phyloP scores from a whole-genome alignment of 2,888 invertebrate genomes.

The Rhagophthalmus giganteus region DNA sequence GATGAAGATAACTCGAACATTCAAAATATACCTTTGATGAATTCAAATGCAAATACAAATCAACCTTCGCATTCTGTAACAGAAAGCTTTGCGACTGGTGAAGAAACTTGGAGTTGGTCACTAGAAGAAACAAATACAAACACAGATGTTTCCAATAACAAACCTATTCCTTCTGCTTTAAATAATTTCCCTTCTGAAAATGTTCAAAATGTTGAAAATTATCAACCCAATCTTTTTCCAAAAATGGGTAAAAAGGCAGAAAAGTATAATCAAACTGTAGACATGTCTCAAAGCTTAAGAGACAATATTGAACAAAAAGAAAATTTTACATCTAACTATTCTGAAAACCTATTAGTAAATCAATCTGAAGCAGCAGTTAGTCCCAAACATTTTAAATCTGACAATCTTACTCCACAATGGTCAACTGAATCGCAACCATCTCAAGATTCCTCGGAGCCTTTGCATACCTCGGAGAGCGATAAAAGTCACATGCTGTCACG shows the following conservation, averaged over 20 bases:
- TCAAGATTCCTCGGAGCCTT: slow-evolving; percentile 66
- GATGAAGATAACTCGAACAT: slow-evolving; percentile 56
- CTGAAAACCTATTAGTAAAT: slow-evolving; percentile 22
- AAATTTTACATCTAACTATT: slow-evolving; percentile 6
- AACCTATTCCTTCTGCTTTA: background rate
- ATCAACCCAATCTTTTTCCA: slow-evolving; percentile 54
- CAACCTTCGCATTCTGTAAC: slow-evolving; percentile 47
- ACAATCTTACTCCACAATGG: slow-evolving; percentile 62
- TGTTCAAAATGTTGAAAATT: slow-evolving; percentile 46
- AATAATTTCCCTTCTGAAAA: slow-evolving; percentile 4
- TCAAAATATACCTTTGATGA: slow-evolving; percentile 40
- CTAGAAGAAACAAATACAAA: slow-evolving; percentile 56
- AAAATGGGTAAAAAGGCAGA: slow-evolving; percentile 50
- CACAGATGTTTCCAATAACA: slow-evolving; percentile 23
- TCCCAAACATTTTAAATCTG: slow-evolving; percentile 44
- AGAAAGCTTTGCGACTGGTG: slow-evolving; percentile 61
- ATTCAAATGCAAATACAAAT: slow-evolving; percentile 36
- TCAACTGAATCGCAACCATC: slow-evolving; percentile 69
- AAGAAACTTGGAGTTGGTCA: slow-evolving; percentile 67
- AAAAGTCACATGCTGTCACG: slow-evolving; percentile 64
- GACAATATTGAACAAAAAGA: slow-evolving; percentile 5
- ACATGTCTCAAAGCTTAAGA: slow-evolving; percentile 1
- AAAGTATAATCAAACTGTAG: slow-evolving; percentile 19
- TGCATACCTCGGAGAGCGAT: slow-evolving; percentile 65
- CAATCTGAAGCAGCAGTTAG: slow-evolving; percentile 11